Conservation (phyloP, 1,140 invertebrate genomes). For the Artemia franciscana region DNA sequence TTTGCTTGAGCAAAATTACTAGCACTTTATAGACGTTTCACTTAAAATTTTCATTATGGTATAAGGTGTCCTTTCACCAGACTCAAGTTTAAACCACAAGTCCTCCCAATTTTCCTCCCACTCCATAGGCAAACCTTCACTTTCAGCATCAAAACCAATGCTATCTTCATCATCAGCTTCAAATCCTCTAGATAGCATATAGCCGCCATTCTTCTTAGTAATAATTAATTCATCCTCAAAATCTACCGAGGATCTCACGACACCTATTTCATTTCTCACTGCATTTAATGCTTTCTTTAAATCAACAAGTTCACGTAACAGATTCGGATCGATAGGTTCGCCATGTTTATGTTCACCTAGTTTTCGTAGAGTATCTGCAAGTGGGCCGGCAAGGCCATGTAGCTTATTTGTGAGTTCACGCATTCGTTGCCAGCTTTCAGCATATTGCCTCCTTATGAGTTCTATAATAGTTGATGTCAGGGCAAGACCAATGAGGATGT, state of each 20-base stretch:
- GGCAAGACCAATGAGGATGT: slow-evolving; percentile 77
- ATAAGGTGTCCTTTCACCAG: slow-evolving; percentile 7
- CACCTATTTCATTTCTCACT: slow-evolving; percentile 6
- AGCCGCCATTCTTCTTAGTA: not conserved
- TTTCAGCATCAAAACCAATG: slow-evolving; percentile 2
- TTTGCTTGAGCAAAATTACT: too few species aligned
- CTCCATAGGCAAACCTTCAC: slow-evolving; percentile 9
- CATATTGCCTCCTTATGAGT: slow-evolving; percentile 55
- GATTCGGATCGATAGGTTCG: slow-evolving; percentile 6
- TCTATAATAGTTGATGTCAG: slow-evolving; percentile 86
- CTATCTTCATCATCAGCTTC: slow-evolving; percentile 1
- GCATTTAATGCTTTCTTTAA: slow-evolving; percentile 8
- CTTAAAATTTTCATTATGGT: slow-evolving; percentile 10
- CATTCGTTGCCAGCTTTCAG: slow-evolving; percentile 50
- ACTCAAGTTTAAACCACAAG: slow-evolving; percentile 7
- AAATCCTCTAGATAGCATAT: not conserved
- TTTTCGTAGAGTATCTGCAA: slow-evolving; percentile 40
- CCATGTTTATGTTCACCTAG: slow-evolving; percentile 8
- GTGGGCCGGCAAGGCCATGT: slow-evolving; percentile 43
- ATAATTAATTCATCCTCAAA: not conserved
- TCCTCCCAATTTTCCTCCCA: slow-evolving; percentile 11
- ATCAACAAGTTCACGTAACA: slow-evolving; percentile 8
- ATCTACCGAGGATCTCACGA: not conserved
- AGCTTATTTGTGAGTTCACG: slow-evolving; percentile 22
- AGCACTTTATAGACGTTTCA: slow-evolving; percentile 9